A percentile compares a stretch with the other conserved stretches of the same genome.
Evolutionary conservation across 1,140 invertebrate genomes (phyloP).

Genomic region (Choristoneura fumiferana): DNA sequence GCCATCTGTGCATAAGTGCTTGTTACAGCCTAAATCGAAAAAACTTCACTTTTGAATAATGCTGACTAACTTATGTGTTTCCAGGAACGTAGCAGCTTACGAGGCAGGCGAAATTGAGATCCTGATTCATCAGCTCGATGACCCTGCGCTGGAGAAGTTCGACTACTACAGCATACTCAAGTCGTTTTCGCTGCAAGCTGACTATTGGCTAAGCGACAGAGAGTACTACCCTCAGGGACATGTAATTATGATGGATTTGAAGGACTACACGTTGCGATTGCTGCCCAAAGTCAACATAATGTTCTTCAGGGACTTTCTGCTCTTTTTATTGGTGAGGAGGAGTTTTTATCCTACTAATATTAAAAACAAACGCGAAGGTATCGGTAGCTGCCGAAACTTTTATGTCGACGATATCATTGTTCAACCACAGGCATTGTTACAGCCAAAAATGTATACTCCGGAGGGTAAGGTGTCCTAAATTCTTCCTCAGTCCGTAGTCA

Average conservation of each 20-base stretch:
- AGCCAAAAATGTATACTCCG: too few relatives aligned
- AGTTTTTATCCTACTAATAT: too few relatives aligned
- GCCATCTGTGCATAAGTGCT: too few relatives aligned
- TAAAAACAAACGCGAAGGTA: too few relatives aligned
- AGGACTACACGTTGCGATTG: slow-evolving; percentile 42
- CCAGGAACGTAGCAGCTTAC: slow-evolving; percentile 43
- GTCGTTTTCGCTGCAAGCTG: slow-evolving; percentile 41
- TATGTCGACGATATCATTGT: too few relatives aligned
- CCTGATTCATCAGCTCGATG: slow-evolving; percentile 48
- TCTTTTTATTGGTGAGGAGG: slow-evolving; percentile 53
- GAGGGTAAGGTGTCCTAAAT: too few relatives aligned
- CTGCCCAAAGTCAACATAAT: slow-evolving; percentile 57
- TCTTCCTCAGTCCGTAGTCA: too few relatives aligned
- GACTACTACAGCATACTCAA: slow-evolving; percentile 55
- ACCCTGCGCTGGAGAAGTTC: slow-evolving; percentile 45
- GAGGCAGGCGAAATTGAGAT: slow-evolving; percentile 40
- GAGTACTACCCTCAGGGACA: slow-evolving; percentile 44
- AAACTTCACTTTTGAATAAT: too few relatives aligned
- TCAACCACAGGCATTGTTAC: too few relatives aligned
- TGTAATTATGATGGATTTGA: slow-evolving; percentile 51
- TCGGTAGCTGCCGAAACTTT: too few relatives aligned
- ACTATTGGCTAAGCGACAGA: slow-evolving; percentile 45
- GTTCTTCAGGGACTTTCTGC: slow-evolving; percentile 51
- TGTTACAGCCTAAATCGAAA: too few relatives aligned
- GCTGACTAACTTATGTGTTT: slow-evolving; percentile 19